Evolutionary conservation across 2,113 vertebrate genomes (phyloP), one percentile per base, ranked within the genome.

Genomic region (Pterocles gutturalis): DNA sequence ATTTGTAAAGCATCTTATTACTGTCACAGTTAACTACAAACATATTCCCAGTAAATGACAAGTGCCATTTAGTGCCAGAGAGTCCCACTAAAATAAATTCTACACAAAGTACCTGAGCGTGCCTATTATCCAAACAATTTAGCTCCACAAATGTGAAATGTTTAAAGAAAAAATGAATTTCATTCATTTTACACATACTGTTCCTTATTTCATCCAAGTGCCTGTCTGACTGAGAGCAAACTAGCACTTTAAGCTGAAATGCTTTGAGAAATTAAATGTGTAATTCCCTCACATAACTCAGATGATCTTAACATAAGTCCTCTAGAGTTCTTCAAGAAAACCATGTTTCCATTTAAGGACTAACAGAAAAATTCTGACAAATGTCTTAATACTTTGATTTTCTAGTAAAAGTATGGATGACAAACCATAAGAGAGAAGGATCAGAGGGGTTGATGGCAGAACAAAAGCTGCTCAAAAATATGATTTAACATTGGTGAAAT

Each of bases 131-230:
- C 58, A 76, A 82, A 65, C 2, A 60, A 92, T 49, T 72, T 65
- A 73, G 49, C 49, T 75, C n/a, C 58, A 38, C 48, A 87, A 90
- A 92, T 31, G 45, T 46, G 53, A 94, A 84, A 84, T 46, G 45
- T 82, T 84, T 55, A 84, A 89, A 90, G 64, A 69, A 87, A 91
- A 95, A 93, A 45, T 25, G 3, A 95, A 95, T 87, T 93, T 90
- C 57, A 69, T 84, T 92, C 65, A 91, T 96, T 93, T 96, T 53
- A 84, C 48, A 91, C 83, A 87, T 84, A 57, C 65, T 89, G 61
- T 65, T 89, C 79, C 53, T 57, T 64, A 75, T 82, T 89, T 94
- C 78, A 72, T 84, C 91, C 81, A 83, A 87, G 18, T 36, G 72
- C 49, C 61, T 64, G 46, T 49, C 3, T 20, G 76, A 64, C 86